Evolutionary conservation across 37 sponge, comb jelly and placozoan genomes (phyloP).

Genomic region (Bolinopsis microptera): DNA sequence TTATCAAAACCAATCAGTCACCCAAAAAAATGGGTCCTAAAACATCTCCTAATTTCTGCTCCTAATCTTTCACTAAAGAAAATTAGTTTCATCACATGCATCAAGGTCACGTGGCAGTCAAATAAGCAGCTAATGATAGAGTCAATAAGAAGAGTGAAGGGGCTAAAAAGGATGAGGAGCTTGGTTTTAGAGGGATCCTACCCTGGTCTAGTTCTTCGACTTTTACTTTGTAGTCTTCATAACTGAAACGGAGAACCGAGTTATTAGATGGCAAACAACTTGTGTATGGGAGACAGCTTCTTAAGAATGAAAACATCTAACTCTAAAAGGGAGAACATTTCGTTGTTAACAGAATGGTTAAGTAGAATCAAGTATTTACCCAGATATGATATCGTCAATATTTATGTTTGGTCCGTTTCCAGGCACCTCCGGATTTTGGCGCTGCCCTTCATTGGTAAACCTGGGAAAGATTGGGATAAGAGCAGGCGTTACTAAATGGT

Average conservation of each 20-base stretch:
- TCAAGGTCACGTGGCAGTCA: background rate
- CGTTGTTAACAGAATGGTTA: no score
- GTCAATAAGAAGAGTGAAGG: slow-evolving; percentile 7
- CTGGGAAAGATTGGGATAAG: background rate
- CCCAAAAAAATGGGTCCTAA: background rate
- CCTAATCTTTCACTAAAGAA: no score
- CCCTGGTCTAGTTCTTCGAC: slow-evolving; percentile 14
- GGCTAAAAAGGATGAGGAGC: no score
- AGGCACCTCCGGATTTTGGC: slow-evolving; percentile 55
- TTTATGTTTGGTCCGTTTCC: background rate
- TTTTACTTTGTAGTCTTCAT: background rate
- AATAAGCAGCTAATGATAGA: background rate
- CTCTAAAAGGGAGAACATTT: no score
- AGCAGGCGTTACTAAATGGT: no score
- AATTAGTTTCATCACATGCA: background rate
- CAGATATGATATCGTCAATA: background rate
- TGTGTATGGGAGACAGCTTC: no score
- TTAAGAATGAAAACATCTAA: no score
- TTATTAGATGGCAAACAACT: background rate
- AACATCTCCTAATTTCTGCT: background rate
- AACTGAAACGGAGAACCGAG: background rate
- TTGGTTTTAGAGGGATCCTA: background rate
- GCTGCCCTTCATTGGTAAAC: slow-evolving; percentile 17
- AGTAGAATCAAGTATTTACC: no score
- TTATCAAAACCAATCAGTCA: background rate